Evolutionary conservation across 2,797 vertebrate species (phyloP).

Genomic region (Squalus acanthias): DNA sequence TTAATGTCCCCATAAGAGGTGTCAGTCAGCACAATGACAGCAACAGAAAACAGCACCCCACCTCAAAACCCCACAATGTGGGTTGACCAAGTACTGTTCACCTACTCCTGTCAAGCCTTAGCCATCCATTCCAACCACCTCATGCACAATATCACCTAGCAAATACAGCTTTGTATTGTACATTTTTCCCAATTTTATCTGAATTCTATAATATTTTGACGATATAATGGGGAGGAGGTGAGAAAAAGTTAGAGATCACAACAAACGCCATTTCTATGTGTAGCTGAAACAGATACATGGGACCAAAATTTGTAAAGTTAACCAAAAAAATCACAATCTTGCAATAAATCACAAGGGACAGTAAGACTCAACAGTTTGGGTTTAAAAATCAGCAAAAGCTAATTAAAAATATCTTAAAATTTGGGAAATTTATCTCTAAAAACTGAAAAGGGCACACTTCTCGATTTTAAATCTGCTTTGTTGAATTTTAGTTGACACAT

Average conservation of each 20-base stretch:
- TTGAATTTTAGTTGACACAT: too few relatives aligned
- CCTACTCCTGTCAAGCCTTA: neutral
- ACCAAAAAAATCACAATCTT: neutral
- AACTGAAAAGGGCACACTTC: neutral
- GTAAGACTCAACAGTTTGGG: neutral
- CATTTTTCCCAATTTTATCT: neutral
- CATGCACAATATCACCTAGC: neutral
- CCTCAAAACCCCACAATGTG: neutral
- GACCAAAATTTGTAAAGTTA: neutral
- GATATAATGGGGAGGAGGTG: neutral
- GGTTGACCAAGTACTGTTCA: neutral
- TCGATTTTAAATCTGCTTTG: neutral
- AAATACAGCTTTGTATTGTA: neutral
- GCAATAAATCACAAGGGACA: neutral
- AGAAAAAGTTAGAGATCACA: neutral
- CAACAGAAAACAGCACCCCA: neutral
- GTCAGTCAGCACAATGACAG: neutral
- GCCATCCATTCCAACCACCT: neutral
- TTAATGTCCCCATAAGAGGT: neutral
- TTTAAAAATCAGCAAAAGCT: neutral
- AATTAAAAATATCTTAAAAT: neutral
- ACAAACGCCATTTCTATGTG: neutral
- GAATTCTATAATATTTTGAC: neutral
- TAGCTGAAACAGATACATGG: neutral
- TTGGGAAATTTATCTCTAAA: neutral